Evolutionary conservation across 2,113 vertebrate genomes (phyloP).

Genomic region (Lampris incognitus): DNA sequence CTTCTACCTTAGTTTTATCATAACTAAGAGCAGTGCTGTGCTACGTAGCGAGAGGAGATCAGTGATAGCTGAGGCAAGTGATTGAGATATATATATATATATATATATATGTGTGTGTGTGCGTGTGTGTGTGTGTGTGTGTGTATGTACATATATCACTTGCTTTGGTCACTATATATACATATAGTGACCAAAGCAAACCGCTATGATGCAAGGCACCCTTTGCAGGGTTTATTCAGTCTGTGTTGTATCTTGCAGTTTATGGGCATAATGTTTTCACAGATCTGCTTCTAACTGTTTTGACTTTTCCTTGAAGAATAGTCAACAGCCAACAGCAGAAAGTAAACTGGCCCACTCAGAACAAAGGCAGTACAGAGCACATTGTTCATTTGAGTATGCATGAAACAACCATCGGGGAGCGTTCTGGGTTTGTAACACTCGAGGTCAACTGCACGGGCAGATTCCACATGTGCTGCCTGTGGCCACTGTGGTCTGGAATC

Average conservation of each 20-base stretch:
- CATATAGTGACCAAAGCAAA: no score
- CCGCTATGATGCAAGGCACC: slow-evolving; percentile 24
- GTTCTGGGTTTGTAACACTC: slow-evolving; percentile 73
- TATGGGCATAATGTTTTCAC: slow-evolving; percentile 65
- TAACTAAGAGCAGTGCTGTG: slow-evolving; percentile 19
- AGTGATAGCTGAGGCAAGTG: slow-evolving; percentile 53
- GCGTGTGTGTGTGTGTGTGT: no score
- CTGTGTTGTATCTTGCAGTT: slow-evolving; percentile 57
- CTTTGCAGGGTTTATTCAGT: slow-evolving; percentile 56
- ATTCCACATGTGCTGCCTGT: slow-evolving; percentile 77
- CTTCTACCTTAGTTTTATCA: slow-evolving; percentile 16
- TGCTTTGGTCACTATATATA: no score
- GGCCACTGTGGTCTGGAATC: slow-evolving; percentile 77
- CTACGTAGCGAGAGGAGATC: slow-evolving; percentile 41
- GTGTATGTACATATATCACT: no score
- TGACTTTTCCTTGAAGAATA: slow-evolving; percentile 66
- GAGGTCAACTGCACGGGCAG: slow-evolving; percentile 71
- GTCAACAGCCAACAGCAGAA: slow-evolving; percentile 51
- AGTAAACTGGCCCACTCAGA: slow-evolving; percentile 60
- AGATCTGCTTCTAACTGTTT: slow-evolving; percentile 62
- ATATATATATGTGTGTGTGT: no score
- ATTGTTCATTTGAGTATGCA: slow-evolving; percentile 76
- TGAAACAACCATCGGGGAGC: slow-evolving; percentile 74
- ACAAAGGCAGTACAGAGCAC: slow-evolving; percentile 57
- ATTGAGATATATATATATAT: no score